phyloP scores from a whole-genome alignment of 2,797 vertebrate species.

The Buphagus erythrorhynchus region DNA sequence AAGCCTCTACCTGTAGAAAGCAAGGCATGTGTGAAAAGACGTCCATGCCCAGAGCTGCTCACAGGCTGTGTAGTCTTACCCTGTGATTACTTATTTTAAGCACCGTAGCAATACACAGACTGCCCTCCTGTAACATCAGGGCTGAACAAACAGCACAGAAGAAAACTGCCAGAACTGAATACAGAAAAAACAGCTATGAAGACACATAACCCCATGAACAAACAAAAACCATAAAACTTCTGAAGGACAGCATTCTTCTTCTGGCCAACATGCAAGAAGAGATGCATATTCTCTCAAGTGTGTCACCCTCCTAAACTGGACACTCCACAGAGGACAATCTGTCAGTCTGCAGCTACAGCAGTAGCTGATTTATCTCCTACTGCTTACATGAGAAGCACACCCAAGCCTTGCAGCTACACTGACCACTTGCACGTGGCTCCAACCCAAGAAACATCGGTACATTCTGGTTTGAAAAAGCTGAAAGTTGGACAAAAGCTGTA shows the following conservation, averaged over 20 bases:
- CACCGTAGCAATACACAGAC: background rate
- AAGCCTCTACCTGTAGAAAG: background rate
- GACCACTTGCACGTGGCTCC: background rate
- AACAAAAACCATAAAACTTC: background rate
- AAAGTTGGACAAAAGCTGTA: background rate
- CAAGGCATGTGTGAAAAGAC: background rate
- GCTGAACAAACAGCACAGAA: background rate
- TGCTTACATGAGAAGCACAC: background rate
- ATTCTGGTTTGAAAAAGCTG: background rate
- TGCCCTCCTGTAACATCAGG: background rate
- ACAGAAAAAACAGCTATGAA: background rate
- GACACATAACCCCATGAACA: rapidly evolving
- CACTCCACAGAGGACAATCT: background rate
- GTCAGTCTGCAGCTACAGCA: background rate
- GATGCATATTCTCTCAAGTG: background rate
- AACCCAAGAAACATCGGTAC: background rate
- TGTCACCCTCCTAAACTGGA: background rate
- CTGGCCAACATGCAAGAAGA: background rate
- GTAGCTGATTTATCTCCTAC: background rate
- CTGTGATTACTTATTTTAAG: background rate
- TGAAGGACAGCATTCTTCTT: background rate
- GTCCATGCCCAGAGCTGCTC: background rate
- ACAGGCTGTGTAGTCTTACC: background rate
- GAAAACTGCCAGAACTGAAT: background rate
- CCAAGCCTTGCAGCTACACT: background rate